Evolutionary conservation across 2,797 vertebrate genomes (phyloP).

Genomic region (Gadopsis marmoratus): DNA sequence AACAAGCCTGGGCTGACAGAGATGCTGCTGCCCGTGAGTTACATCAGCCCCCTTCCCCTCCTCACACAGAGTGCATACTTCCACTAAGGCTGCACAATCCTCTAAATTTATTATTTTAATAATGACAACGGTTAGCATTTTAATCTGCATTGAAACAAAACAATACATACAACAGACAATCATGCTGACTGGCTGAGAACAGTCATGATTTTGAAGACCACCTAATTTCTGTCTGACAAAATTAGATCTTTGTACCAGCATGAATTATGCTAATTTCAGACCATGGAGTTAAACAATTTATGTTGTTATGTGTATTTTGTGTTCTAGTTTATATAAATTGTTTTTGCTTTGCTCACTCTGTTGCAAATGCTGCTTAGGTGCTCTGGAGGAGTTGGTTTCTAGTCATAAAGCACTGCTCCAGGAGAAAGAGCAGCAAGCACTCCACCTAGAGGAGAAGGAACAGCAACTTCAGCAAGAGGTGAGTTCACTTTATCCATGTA

Average conservation of each 20-base stretch:
- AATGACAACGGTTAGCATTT: not conserved
- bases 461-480: constrained; percentile 86
- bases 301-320: not conserved
- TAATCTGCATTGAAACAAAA: not conserved
- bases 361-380: constrained; percentile 64
- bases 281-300: not conserved
- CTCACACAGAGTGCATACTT: not conserved
- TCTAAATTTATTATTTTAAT: not conserved
- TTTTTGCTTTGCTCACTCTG: constrained; percentile 8
- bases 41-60: not conserved
- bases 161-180: not conserved
- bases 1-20: constrained; percentile 83
- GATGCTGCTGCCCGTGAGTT: constrained; percentile 85
- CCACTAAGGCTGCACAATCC: not conserved
- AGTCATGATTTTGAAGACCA: not conserved
- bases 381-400: constrained; percentile 82
- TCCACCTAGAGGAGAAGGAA: constrained; percentile 84
- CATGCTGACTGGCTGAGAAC: not conserved
- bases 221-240: not conserved
- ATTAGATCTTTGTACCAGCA: not conserved
- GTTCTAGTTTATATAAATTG: not conserved
- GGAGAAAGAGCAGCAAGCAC: constrained; percentile 78
- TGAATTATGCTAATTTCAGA: not conserved
- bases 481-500: not conserved
- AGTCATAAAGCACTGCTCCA: constrained; percentile 80